Evolutionary conservation across 2,797 vertebrate species (phyloP).

Genomic region (Characodon lateralis): DNA sequence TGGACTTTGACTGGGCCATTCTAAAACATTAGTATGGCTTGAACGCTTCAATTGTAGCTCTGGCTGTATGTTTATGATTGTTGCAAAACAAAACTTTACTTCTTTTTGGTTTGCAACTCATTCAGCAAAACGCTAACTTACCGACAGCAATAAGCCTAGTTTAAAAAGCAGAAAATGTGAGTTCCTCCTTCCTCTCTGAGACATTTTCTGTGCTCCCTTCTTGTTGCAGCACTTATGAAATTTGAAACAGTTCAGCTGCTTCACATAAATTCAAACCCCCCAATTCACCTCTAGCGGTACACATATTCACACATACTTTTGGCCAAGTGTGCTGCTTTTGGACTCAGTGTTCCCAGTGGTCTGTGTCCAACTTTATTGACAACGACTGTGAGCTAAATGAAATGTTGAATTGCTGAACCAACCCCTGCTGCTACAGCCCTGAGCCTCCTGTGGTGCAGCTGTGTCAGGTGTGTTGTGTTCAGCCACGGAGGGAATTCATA

Average conservation of each 20-base stretch:
- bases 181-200: not conserved
- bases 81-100: not conserved
- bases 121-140: not conserved
- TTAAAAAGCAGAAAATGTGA: constrained; percentile 1
- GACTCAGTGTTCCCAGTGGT: constrained; percentile 36
- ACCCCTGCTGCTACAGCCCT: constrained; percentile 49
- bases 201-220: constrained; percentile 8
- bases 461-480: constrained; percentile 46
- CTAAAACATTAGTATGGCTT: not conserved
- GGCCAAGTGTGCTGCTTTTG: constrained; percentile 49
- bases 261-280: constrained; percentile 40
- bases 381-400: constrained; percentile 51
- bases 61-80: not conserved
- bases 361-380: constrained; percentile 52
- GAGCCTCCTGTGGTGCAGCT: constrained; percentile 55
- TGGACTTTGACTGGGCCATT: not conserved
- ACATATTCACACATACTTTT: constrained; percentile 27
- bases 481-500: constrained; percentile 10
- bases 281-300: constrained; percentile 36
- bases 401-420: constrained; percentile 48
- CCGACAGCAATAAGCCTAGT: not conserved
- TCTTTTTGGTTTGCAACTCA: not conserved
- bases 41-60: no score
- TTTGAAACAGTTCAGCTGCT: constrained; percentile 51
- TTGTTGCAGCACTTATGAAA: constrained; percentile 32